Evolutionary conservation across 2,797 vertebrate species (phyloP).

Genomic region (Hybognathus amarus): DNA sequence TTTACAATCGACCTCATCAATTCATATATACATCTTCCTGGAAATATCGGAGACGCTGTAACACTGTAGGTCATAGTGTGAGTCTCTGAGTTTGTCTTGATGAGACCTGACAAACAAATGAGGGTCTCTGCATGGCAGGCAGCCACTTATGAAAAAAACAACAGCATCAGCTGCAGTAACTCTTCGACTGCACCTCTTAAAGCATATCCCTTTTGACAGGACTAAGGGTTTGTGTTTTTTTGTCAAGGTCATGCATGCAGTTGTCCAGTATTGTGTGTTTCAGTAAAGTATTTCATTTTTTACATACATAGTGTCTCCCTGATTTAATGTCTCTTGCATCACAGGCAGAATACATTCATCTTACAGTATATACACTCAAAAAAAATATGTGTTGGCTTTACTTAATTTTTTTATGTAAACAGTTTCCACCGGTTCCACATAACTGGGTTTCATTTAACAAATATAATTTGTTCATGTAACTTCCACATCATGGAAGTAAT

Average conservation of each 20-base stretch:
- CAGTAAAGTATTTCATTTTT: not conserved
- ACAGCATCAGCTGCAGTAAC: not conserved
- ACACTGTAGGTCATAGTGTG: not conserved
- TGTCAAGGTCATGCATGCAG: not conserved
- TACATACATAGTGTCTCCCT: not conserved
- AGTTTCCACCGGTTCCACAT: too few relatives aligned
- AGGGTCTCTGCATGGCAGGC: constrained; percentile 24
- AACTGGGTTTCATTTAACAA: too few relatives aligned
- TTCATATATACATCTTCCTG: not conserved
- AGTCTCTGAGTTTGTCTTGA: constrained; percentile 1
- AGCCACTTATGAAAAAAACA: constrained; percentile 20
- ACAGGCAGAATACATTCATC: not conserved
- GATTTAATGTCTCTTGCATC: constrained; percentile 3
- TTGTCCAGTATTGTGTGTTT: constrained; percentile 6
- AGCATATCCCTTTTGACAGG: constrained; percentile 9
- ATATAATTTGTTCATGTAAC: too few relatives aligned
- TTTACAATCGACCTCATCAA: constrained; percentile 34
- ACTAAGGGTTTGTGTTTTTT: not conserved
- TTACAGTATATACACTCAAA: not conserved
- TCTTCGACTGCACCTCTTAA: constrained; percentile 6
- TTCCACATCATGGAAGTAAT: too few relatives aligned
- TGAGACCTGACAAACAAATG: constrained; percentile 25
- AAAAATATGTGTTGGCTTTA: too few relatives aligned
- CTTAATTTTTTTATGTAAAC: too few relatives aligned
- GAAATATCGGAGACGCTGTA: not conserved